Evolutionary conservation across 92 coral and sea anemone species (phyloP).

Genomic region (Parazoanthus darwini): DNA sequence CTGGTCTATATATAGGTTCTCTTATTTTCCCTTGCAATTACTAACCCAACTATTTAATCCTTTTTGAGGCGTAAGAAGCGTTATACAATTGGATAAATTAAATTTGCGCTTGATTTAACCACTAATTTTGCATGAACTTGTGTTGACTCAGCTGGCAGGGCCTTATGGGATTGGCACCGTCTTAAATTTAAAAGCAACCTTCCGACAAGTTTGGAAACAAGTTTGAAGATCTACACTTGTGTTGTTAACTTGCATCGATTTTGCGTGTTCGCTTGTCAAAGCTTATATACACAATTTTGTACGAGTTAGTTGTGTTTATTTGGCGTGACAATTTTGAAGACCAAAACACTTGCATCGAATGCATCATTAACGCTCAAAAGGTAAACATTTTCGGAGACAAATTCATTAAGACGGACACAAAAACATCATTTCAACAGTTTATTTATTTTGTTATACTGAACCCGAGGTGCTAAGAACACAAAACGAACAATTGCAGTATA

Average conservation of each 20-base stretch:
- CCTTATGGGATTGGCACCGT: not conserved
- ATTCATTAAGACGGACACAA: not conserved
- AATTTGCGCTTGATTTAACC: not conserved
- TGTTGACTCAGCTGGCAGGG: not conserved
- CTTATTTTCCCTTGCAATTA: not conserved
- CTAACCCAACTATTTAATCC: not conserved
- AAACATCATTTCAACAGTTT: not conserved
- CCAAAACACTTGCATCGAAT: not conserved
- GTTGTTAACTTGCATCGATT: too few species aligned
- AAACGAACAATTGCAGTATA: not conserved
- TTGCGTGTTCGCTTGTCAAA: too few species aligned
- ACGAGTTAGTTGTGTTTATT: not conserved
- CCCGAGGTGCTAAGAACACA: not conserved
- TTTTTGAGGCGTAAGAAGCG: not conserved
- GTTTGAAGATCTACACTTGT: too few species aligned
- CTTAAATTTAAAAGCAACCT: too few species aligned
- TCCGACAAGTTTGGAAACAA: too few species aligned
- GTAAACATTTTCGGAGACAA: not conserved
- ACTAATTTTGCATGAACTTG: not conserved
- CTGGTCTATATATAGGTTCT: not conserved
- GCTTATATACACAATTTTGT: too few species aligned
- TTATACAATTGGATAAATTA: not conserved
- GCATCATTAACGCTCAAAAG: not conserved
- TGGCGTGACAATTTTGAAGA: not conserved
- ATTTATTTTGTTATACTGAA: not conserved